Evolutionary conservation across 2,888 invertebrate species (phyloP).

Genomic region (Cerceris rybyensis): DNA sequence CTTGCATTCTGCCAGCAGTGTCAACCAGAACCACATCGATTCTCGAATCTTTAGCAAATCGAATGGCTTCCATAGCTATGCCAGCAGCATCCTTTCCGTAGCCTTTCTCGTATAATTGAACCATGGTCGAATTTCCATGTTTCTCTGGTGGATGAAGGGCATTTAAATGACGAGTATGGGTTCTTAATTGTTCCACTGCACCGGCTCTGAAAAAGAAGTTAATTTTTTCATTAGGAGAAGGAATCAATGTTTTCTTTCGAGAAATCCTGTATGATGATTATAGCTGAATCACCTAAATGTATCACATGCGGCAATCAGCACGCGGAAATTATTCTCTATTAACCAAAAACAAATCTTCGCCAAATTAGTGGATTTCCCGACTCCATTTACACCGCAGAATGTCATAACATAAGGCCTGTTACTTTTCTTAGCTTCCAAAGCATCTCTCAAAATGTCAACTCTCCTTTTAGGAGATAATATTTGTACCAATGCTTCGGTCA

Average conservation of each 20-base stretch:
- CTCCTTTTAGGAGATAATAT: slow-evolving; percentile 97
- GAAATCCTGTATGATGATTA: background rate
- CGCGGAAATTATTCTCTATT: slow-evolving; percentile 97
- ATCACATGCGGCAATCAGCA: slow-evolving; percentile 99
- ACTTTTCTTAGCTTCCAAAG: slow-evolving; percentile 92
- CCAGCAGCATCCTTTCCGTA: slow-evolving; percentile 99
- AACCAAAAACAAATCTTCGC: slow-evolving; percentile 99
- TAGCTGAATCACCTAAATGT: slow-evolving; percentile 87
- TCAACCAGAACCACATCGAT: slow-evolving; percentile 98
- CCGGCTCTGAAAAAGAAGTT: slow-evolving; percentile 88
- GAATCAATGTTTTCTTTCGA: background rate
- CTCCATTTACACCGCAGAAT: slow-evolving; percentile 99
- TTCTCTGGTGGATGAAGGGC: slow-evolving; percentile 93
- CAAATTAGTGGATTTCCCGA: slow-evolving; percentile 99
- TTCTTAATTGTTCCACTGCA: slow-evolving; percentile 98
- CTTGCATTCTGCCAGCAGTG: slow-evolving; percentile 99
- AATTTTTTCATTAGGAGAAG: background rate
- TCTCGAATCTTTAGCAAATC: slow-evolving; percentile 90
- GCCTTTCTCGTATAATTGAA: slow-evolving; percentile 98
- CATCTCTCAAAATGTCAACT: slow-evolving; percentile 97
- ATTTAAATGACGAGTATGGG: slow-evolving; percentile 96
- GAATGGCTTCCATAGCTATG: slow-evolving; percentile 98
- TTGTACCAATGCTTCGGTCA: slow-evolving; percentile 95
- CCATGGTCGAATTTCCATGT: slow-evolving; percentile 90
- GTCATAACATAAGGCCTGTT: slow-evolving; percentile 96